Evolutionary conservation across 2,888 invertebrate species (phyloP), one percentile per base, ranked within the genome.

Genomic region (Netelia melanura): DNA sequence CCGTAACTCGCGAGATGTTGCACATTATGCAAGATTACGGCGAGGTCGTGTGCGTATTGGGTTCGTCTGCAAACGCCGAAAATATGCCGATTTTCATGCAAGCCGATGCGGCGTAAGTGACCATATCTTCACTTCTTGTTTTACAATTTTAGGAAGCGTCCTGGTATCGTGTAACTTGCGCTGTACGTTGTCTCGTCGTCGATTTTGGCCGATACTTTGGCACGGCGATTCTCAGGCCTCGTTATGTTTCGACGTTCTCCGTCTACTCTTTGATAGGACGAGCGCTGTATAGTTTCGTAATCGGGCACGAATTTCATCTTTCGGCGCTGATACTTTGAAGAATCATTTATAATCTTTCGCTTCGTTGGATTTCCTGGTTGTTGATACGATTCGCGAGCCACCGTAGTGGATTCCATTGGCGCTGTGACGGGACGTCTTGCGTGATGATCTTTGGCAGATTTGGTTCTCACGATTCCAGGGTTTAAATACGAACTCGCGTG

Each of bases 21-120:
- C 96, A 96, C 90, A 99, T 99, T 83, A 99, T 99, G 98, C 98
- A 98, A 93, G 98, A 98, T 91, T 98, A 99, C 93, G 98, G 98
- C 0, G 99, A 99, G 94, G 98, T 99, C 30, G 98, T 99, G 0
- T 97, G 98, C 90, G 98, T 98, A 30, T 95, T 99, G 91, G 99
- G 99, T 8, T 99, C 98, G 5, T 96, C 97, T 14, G 97, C 98
- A 0, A 98, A 97, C 93, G 97, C 97, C 86, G 96, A 98, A 88
- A 99, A 99, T 94, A 97, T 97, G 93, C 96, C 97, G 76, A 96
- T 98, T 90, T 99, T 99, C 92, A 96, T 98, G 95, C 98, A 98
- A 94, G 98, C 98, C 1, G 98, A 99, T 94, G 97, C 97, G 5
- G 97, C 97, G 97, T 97, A 93, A 90, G 89, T 90, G 62, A 68